These are phyloP conservation scores for Beroe forskalii DNA, from an alignment of 37 sponge, comb jelly and placozoan species.

Conservation along the genomic window DNA sequence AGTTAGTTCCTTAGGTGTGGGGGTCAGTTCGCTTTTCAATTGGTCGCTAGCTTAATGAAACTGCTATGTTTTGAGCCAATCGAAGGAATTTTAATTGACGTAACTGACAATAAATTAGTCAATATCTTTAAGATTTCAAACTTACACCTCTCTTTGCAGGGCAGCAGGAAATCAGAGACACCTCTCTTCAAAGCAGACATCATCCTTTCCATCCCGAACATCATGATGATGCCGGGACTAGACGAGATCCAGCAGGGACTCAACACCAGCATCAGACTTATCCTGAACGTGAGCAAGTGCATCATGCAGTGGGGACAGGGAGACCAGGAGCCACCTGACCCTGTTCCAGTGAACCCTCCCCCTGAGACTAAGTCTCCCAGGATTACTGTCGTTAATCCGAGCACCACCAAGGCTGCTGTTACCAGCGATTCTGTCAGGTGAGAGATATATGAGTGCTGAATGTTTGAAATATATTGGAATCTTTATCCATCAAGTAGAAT, in stretches of 20 bases:
- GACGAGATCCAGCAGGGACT: slow-evolving; percentile 91
- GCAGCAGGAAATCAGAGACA: slow-evolving; percentile 54
- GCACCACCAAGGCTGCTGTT: not conserved
- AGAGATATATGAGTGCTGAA: not conserved
- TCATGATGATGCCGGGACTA: slow-evolving; percentile 81
- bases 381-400: not conserved
- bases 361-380: slow-evolving; percentile 39
- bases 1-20: slow-evolving; percentile 15
- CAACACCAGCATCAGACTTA: slow-evolving; percentile 76
- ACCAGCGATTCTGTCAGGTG: slow-evolving; percentile 1
- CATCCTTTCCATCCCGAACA: slow-evolving; percentile 81
- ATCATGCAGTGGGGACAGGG: slow-evolving; percentile 31
- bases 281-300: slow-evolving; percentile 73
- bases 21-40: too few relatives aligned
- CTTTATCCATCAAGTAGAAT: too few relatives aligned
- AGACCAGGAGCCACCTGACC: slow-evolving; percentile 19
- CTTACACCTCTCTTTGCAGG: not conserved
- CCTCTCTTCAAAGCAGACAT: slow-evolving; percentile 78
- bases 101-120: too few relatives aligned
- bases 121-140: too few relatives aligned
- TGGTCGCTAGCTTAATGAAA: too few relatives aligned
- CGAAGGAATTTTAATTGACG: too few relatives aligned
- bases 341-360: not conserved
- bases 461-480: too few relatives aligned
- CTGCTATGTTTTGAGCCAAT: too few relatives aligned